These are phyloP conservation scores for Microchirus variegatus DNA, from an alignment of 2,797 vertebrate genomes.

Conservation along the genomic window DNA sequence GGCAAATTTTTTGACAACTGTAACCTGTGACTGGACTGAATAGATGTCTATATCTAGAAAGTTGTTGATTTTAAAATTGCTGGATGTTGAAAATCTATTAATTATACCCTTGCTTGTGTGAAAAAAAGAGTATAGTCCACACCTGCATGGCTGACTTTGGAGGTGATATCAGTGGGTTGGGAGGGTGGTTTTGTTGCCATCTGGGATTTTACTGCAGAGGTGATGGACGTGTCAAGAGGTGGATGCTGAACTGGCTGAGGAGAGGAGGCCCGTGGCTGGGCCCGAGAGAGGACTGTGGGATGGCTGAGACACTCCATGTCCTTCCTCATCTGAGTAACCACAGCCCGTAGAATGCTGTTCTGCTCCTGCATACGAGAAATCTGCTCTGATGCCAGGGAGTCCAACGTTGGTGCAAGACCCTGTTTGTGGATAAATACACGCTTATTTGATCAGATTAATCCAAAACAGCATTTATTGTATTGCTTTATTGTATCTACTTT, in stretches of 20 bases:
- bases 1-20: no score
- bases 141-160: slow-evolving; percentile 50
- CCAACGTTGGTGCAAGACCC: slow-evolving; percentile 31
- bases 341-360: slow-evolving; percentile 81
- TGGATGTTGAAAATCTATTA: neutral
- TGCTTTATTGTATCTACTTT: no score
- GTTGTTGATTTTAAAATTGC: neutral
- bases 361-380: slow-evolving; percentile 84
- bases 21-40: no score
- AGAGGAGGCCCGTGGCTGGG: slow-evolving; percentile 9
- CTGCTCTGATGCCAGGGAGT: slow-evolving; percentile 69
- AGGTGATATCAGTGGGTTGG: slow-evolving; percentile 11
- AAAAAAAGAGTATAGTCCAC: slow-evolving; percentile 8
- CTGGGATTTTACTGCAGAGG: slow-evolving; percentile 5
- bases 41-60: neutral
- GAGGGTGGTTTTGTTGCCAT: neutral
- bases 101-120: neutral
- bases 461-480: neutral
- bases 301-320: slow-evolving; percentile 86
- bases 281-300: neutral
- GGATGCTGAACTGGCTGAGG: slow-evolving; percentile 1
- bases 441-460: neutral
- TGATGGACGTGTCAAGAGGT: neutral
- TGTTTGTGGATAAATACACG: slow-evolving; percentile 14
- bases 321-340: slow-evolving; percentile 88